phyloP scores from a whole-genome alignment of 1,140 invertebrate genomes.

The Dreissena polymorpha region DNA sequence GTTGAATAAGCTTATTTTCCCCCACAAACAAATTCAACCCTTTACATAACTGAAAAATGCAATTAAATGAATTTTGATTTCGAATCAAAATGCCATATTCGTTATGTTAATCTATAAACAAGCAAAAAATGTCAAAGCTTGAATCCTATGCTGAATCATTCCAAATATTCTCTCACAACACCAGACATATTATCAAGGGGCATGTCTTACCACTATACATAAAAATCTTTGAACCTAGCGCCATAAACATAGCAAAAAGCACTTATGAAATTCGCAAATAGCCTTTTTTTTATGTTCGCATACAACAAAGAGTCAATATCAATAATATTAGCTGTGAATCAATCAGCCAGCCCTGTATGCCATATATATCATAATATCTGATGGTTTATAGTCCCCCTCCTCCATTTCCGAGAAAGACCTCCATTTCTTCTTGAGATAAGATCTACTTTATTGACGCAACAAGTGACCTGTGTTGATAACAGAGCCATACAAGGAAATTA shows the following conservation, averaged over 20 bases:
- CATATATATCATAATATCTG: neutral
- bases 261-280: neutral
- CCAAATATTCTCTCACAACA: no score
- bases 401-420: neutral
- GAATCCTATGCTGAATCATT: no score
- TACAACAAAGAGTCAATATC: conserved; percentile 1
- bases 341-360: neutral
- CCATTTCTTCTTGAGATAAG: neutral
- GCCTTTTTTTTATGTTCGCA: neutral
- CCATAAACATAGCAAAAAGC: neutral
- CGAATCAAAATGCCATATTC: no score
- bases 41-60: no score
- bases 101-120: no score
- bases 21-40: no score
- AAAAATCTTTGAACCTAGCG: no score
- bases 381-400: neutral
- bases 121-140: no score
- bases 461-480: neutral
- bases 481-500: neutral
- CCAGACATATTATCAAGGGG: no score
- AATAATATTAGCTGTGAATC: conserved; percentile 2
- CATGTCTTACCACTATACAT: no score
- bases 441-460: neutral
- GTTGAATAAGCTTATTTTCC: no score
- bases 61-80: no score